These are phyloP conservation scores for Dinomys branickii DNA, from an alignment of 2,113 vertebrate species.

Conservation along the genomic window DNA sequence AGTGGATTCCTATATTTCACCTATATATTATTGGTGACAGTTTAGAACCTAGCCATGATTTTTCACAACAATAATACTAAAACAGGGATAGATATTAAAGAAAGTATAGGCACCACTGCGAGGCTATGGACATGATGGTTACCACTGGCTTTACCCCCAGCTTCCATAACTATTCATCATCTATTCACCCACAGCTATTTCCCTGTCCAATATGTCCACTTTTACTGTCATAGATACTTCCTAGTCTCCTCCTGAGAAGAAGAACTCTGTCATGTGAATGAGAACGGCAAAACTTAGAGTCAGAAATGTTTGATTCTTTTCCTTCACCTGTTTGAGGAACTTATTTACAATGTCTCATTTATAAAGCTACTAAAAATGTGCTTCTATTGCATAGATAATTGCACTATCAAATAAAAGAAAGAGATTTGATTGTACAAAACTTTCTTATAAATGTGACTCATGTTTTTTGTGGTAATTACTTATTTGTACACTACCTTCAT, in stretches of 20 bases:
- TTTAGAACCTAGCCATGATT: background rate
- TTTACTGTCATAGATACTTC: background rate
- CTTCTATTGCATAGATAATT: background rate
- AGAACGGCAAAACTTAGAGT: background rate
- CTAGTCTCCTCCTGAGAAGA: background rate
- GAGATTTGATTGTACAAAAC: background rate
- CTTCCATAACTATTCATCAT: background rate
- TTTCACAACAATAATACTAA: background rate
- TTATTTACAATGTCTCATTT: background rate
- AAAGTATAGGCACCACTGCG: background rate
- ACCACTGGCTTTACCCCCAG: background rate
- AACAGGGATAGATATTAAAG: background rate
- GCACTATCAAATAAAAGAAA: background rate
- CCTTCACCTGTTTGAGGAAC: background rate
- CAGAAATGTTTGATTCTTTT: background rate
- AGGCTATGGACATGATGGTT: background rate
- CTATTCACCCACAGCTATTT: background rate
- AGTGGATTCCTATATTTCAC: background rate
- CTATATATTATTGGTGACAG: background rate
- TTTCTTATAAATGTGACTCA: background rate
- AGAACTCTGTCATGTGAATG: background rate
- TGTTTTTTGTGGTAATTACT: conserved; percentile 3
- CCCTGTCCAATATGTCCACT: background rate
- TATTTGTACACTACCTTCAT: conserved; percentile 27
- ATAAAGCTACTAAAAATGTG: background rate